Base-by-base conservation (phyloP, 2,797 vertebrate species). In the Platyrinchus mystaceus region DNA sequence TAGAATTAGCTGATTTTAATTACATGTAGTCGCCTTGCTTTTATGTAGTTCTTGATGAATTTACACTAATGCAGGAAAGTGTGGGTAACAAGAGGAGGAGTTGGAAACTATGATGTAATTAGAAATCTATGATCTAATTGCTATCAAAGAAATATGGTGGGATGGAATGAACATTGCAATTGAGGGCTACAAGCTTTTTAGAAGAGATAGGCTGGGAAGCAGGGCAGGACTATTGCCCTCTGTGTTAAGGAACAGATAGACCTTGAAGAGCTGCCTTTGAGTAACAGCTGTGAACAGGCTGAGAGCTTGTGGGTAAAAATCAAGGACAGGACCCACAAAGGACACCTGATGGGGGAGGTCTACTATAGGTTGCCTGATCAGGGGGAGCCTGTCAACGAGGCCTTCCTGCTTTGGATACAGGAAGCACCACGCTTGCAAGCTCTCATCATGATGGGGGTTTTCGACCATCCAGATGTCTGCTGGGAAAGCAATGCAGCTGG, bases 391-490 rank as follows among this genome's bases (percentile, higher is more conserved):
- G 24, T 14, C 55, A 10, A 4, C 15, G 36, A 56, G 26, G 10
- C 14, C 12, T 67, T 75, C 52, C 50, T 43, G 26, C 32, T 50
- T 36, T 14, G 36, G 32, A 27, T 23, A n/a, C 11, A 32, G 17
- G 17, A 24, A 49, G 18, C 3, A 2, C 58, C n/a, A 15, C 2
- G 2, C 32, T 36, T 14, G 6, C 7, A 26, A 41, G 5, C 36
- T 56, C 34, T 49, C 43, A 26, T 41, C 30, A 24, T 5, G 8
- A 4, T 49, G 26, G 3, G 8, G 7, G 16, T 1, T 22, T 84
- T 66, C 21, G 13, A 15, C 36, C 43, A 12, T 32, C 14, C 14
- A 21, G 24, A 6, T 66, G n/a, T 21, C 43, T 66, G 36, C 36
- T 66, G 32, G 26, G 9, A 58, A 58, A 22, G 21, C 26, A 58